Base-by-base conservation (phyloP, 2,113 vertebrate genomes). In the Gopherus flavomarginatus region DNA sequence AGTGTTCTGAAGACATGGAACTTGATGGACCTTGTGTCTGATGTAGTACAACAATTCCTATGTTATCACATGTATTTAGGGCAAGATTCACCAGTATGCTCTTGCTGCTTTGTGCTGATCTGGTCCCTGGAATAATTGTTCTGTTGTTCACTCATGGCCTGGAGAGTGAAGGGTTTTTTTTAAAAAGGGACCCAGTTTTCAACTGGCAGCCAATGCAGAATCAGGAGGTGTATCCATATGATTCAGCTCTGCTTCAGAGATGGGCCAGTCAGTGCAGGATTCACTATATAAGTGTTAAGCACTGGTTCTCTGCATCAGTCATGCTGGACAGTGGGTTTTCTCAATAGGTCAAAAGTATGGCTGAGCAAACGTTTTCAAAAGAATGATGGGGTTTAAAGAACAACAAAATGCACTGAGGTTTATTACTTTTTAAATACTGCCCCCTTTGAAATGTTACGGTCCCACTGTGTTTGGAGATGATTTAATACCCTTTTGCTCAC, bases 371-470 rank as follows among this genome's bases (percentile, higher is more conserved):
- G 5, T 59, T 78, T 78, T 78, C 42, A 29, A 47, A 78, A 78
- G 24, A 3, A 27, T 11, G 0, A 84, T 0, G 31, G 79, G 89
- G 65, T 22, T 31, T 90, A 54, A 81, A 81, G 27, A 47, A 75
- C 81, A 93, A 79, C 49, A 4, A 50, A 91, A 59, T 0, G 2
- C 1, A 72, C n/a, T 72, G 0, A 17, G n/a, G 87, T 49, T 94
- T 94, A 92, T 96, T 88, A 7, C 87, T 88, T 5, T 94, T 87
- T 93, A 94, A 97, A 97, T 93, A 97, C 92, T 75, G 5, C 31
- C 65, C 42, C 7, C n/a, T 95, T 88, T 85, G 94, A 87, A 96
- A 93, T 1, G n/a, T 87, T 90, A 92, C 85, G 91, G 26, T 83
- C 87, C 42, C 11, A 27, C n/a, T 31, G 89, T 96, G 94, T 96